Evolutionary conservation across 2,797 vertebrate species (phyloP).

Genomic region (Prionace glauca): DNA sequence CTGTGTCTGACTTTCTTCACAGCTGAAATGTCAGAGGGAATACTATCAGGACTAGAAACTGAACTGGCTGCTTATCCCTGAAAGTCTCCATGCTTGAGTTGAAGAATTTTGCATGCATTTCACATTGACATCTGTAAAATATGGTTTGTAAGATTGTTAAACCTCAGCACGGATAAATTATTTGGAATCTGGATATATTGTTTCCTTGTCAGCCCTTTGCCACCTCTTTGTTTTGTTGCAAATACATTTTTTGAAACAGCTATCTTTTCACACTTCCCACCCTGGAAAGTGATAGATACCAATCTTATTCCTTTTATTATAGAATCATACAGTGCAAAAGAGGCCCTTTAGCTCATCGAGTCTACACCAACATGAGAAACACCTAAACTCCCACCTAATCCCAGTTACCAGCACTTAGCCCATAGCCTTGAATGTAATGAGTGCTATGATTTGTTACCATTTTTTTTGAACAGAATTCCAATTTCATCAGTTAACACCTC

Average conservation of each 20-base stretch:
- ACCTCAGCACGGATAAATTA: too few species aligned
- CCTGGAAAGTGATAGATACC: background rate
- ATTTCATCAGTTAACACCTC: background rate
- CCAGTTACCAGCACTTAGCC: too few species aligned
- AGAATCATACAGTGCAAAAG: too few species aligned
- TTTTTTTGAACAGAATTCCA: background rate
- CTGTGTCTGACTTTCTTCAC: background rate
- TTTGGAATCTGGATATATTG: too few species aligned
- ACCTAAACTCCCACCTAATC: too few species aligned
- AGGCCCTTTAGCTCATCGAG: too few species aligned
- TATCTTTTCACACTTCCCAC: background rate
- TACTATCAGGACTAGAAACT: background rate
- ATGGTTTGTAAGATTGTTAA: background rate
- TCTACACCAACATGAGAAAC: too few species aligned
- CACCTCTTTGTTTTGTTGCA: background rate
- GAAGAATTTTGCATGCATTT: constrained; percentile 21
- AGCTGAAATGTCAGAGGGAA: too few species aligned
- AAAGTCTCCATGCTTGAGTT: background rate
- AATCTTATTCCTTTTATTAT: background rate
- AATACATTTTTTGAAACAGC: background rate
- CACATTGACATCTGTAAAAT: background rate
- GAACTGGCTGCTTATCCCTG: background rate
- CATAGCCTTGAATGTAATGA: background rate
- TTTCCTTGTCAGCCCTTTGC: too few species aligned
- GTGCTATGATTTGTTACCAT: background rate